phyloP scores from a whole-genome alignment of 37 sponge, comb jelly and placozoan genomes.

The Bolinopsis microptera region DNA sequence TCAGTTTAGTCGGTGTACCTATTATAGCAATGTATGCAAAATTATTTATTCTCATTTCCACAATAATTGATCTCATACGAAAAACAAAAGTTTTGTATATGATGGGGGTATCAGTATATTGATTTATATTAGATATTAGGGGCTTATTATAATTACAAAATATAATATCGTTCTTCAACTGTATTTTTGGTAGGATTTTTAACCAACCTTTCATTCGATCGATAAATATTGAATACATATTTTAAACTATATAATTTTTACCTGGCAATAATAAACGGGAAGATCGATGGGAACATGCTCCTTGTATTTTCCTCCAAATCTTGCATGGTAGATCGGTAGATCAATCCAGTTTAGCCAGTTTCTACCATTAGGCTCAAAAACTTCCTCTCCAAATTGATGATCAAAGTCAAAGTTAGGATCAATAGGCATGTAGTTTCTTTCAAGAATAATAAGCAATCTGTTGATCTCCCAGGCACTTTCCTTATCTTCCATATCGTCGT shows the following conservation, averaged over 20 bases:
- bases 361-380: background rate
- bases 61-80: too few species aligned
- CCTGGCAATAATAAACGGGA: constrained; percentile 5
- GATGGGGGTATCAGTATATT: too few species aligned
- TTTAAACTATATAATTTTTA: background rate
- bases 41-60: too few species aligned
- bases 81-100: too few species aligned
- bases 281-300: constrained; percentile 3
- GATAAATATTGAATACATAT: too few species aligned
- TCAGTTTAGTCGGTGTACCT: too few species aligned
- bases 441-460: background rate
- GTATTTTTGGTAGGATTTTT: too few species aligned
- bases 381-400: background rate
- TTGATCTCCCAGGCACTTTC: background rate
- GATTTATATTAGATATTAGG: too few species aligned
- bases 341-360: constrained; percentile 20
- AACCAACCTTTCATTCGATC: too few species aligned
- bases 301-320: background rate
- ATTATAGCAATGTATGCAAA: too few species aligned
- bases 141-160: too few species aligned
- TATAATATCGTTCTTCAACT: too few species aligned
- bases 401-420: background rate
- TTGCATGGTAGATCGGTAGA: constrained; percentile 37
- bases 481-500: background rate
- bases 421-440: background rate